phyloP scores from a whole-genome alignment of 1,140 invertebrate genomes.

The Penaeus japonicus region DNA sequence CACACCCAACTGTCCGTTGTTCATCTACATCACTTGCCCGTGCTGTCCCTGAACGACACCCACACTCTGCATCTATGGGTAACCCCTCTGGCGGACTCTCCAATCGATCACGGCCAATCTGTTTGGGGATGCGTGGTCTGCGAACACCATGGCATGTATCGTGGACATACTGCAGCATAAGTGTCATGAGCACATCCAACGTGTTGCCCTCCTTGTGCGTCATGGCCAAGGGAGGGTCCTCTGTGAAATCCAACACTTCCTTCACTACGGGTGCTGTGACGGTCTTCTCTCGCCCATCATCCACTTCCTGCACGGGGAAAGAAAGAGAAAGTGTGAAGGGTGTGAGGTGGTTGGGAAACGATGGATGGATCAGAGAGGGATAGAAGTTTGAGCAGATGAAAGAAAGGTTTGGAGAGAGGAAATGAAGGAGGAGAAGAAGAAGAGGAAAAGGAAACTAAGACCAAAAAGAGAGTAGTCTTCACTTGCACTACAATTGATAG shows the following conservation, averaged over 20 bases:
- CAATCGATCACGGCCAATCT: not conserved
- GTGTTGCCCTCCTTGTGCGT: slow-evolving; percentile 31
- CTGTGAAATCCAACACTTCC: not conserved
- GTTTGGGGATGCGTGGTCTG: not conserved
- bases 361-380: not conserved
- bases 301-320: slow-evolving; percentile 11
- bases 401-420: no score
- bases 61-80: not conserved
- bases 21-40: not conserved
- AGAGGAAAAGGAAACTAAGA: not conserved
- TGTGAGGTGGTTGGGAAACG: not conserved
- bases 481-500: not conserved
- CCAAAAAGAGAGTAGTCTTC: not conserved
- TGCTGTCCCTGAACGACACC: not conserved
- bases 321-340: not conserved
- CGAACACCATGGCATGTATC: slow-evolving; percentile 33
- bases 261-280: not conserved
- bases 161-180: slow-evolving; percentile 45
- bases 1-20: slow-evolving; percentile 35
- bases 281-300: not conserved
- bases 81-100: not conserved
- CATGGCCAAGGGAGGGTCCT: not conserved
- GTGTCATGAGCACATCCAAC: slow-evolving; percentile 33
- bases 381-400: no score
- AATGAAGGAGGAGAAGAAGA: not conserved